Evolutionary conservation across 2,888 invertebrate genomes (phyloP), one percentile per base, ranked within the genome.

Genomic region (Tetramorium bicarinatum): DNA sequence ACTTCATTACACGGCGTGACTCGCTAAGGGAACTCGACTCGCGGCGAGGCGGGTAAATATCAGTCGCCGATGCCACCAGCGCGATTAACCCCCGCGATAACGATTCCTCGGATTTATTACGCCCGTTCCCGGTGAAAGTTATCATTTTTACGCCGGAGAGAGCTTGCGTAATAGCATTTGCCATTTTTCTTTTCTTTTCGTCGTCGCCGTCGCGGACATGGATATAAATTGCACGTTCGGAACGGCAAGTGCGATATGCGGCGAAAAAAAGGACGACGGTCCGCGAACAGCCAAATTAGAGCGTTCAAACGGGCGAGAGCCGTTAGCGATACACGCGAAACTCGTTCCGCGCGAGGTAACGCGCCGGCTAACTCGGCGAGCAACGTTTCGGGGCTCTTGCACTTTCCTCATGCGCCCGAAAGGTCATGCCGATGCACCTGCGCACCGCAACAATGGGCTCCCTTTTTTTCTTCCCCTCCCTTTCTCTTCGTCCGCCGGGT

Each of bases 341-440:
- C 66, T 66, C 41, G 76, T 67, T 77, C 25, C 66, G 67, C 38
- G 25, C 25, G 25, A 25, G 25, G 25, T 25, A 59, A 61, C 59
- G 44, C 21, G 21, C 11, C 34, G 75, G 38, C 52, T 52, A 64
- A 38, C 34, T 34, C 8, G 49, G 34, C 62, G 41, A 15, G 62
- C 49, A 41, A 61, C 66, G 76, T 77, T 75, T 75, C 49, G 38
- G 47, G 8, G 61, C 41, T 47, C 41, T 21, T 54, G 75, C 47
- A 49, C 38, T 67, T 77, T 67, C 52, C 29, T 67, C 11, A 54
- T 41, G 76, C 67, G 77, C 67, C 44, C 67, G 79, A 80, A 80
- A 80, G 79, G 79, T 80, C 72, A 80, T 49, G 59, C 59, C 72
- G 59, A 61, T 80, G 72, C 79, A 72, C 79, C 79, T 80, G 79